Base-by-base conservation (phyloP, 2,797 vertebrate species). In the Apogon talboti region DNA sequence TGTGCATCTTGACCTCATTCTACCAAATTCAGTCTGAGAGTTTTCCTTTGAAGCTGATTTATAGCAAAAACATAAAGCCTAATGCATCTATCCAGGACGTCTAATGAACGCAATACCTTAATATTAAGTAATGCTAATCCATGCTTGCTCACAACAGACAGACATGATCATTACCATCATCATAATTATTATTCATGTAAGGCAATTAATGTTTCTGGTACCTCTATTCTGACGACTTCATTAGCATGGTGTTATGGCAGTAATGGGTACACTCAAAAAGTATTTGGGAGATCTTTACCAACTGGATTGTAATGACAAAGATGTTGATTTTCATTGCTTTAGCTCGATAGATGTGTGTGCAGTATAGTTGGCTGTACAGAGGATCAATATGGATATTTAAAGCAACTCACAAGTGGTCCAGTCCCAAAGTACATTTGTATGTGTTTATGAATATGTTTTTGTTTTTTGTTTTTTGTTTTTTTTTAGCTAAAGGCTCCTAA, bases 161-260 rank as follows among this genome's bases (percentile, higher is more conserved):
- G 84, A 85, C 81, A 85, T 45, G 64, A 87, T 87, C 83, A 79
- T 89, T 86, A 83, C 83, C 82, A 78, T 81, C 76, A 78, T 84
- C 76, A 64, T 85, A 89, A 89, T 92, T 86, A 89, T 87, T 90
- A 92, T 91, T 92, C 88, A 91, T 93, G 91, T 92, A 84, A 86
- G 71, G 77, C 82, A 88, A 89, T 87, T 91, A 87, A 79, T 84
- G 82, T 78, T 85, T 76, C 76, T 76, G 60, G 58, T 87, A 83
- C 78, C 81, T 79, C 81, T 57, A 71, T 82, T 82, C 56, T 87
- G 87, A 90, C 19, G 52, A 79, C 87, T 91, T 86, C 74, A 91
- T 90, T 90, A 87, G 57, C 67, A 64, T 78, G 76, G 62, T 57
- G 66, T 81, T 76, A 66, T 74, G 80, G 66, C 76, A 62, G 78